phyloP scores from a whole-genome alignment of 1,140 invertebrate species.

The Heliconius himera region DNA sequence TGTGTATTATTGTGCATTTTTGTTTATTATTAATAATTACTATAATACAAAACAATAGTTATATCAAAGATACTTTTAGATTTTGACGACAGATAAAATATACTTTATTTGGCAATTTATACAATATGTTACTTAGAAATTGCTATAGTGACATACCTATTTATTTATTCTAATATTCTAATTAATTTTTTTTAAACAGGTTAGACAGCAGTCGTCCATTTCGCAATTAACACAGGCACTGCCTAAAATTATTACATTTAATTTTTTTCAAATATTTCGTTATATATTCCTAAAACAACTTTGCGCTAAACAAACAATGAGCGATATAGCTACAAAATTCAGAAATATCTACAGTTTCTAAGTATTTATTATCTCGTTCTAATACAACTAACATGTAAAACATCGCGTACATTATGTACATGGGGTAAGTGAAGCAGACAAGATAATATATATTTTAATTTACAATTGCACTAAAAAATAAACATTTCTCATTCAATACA shows the following conservation, averaged over 20 bases:
- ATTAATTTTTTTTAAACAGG: not conserved
- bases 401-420: slow-evolving; percentile 7
- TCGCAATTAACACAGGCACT: not conserved
- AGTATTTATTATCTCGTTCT: slow-evolving; percentile 4
- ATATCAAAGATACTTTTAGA: slow-evolving; percentile 8
- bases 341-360: slow-evolving; percentile 10
- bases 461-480: slow-evolving; percentile 13
- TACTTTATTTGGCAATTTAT: slow-evolving; percentile 10
- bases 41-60: slow-evolving; percentile 4
- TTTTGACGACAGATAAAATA: not conserved
- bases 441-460: slow-evolving; percentile 11
- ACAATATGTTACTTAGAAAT: slow-evolving; percentile 3
- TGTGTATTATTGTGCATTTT: not conserved
- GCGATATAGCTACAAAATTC: slow-evolving; percentile 3
- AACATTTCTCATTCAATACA: not conserved
- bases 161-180: not conserved
- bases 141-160: slow-evolving; percentile 2
- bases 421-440: not conserved
- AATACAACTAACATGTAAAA: slow-evolving; percentile 5
- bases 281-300: slow-evolving; percentile 7
- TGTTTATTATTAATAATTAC: not conserved
- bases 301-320: slow-evolving; percentile 16
- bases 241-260: not conserved
- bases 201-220: not conserved
- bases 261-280: not conserved